Conservation (phyloP, 2,113 vertebrate genomes). For the Anarhynchus alexandrinus region DNA sequence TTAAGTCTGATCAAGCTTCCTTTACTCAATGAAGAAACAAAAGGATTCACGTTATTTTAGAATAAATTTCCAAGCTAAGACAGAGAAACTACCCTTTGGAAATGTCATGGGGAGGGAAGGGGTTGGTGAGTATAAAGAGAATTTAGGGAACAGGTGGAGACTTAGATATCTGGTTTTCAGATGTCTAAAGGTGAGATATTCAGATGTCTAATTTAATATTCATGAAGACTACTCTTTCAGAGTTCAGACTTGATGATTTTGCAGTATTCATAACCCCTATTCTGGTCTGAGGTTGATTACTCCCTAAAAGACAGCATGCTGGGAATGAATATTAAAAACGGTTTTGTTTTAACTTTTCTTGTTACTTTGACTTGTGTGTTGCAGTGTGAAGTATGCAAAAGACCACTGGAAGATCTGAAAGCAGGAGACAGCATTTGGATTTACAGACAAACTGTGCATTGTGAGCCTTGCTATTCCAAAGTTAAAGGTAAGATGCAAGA, state of each 20-base stretch:
- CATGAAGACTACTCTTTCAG: neutral
- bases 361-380: neutral
- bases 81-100: neutral
- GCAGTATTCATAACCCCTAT: neutral
- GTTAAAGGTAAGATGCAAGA: slow-evolving; percentile 82
- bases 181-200: neutral
- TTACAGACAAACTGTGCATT: slow-evolving; percentile 87
- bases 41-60: neutral
- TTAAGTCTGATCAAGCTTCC: neutral
- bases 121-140: neutral
- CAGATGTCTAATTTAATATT: neutral
- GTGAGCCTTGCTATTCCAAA: slow-evolving; percentile 87
- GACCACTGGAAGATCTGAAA: slow-evolving; percentile 82
- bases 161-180: neutral
- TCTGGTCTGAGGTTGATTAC: neutral
- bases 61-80: neutral
- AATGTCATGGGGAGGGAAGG: neutral
- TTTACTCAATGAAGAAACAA: neutral
- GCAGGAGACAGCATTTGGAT: slow-evolving; percentile 96
- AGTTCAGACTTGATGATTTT: neutral
- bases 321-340: neutral
- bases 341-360: neutral
- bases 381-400: slow-evolving; percentile 90
- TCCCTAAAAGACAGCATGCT: neutral
- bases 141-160: neutral